These are phyloP conservation scores for Corynorhinus townsendii DNA, from an alignment of 2,113 vertebrate species.

Conservation along the genomic window DNA sequence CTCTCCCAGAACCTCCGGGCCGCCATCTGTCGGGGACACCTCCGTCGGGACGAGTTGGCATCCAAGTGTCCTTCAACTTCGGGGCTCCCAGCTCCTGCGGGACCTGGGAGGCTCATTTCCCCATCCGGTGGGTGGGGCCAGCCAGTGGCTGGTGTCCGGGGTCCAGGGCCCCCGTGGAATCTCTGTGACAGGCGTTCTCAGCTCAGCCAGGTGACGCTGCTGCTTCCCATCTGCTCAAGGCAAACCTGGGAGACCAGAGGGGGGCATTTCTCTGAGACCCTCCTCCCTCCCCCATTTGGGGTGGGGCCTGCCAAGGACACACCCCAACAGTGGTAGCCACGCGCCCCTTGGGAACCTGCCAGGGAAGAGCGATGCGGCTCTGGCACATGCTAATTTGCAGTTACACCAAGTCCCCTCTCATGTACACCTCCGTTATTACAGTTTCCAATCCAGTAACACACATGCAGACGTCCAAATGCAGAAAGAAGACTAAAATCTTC, in stretches of 20 bases:
- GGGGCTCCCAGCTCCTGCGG: background rate
- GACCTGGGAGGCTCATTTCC: fast-evolving
- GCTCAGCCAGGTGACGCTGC: background rate
- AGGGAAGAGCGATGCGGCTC: background rate
- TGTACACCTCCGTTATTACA: too few species aligned
- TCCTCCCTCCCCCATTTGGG: background rate
- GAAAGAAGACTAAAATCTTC: background rate
- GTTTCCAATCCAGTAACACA: background rate
- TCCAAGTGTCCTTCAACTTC: background rate
- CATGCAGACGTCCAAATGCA: background rate
- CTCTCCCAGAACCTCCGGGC: too few species aligned
- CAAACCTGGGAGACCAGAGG: background rate
- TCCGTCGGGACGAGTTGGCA: background rate
- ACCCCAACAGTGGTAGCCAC: background rate
- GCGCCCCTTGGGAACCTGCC: too few species aligned
- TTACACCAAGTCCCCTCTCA: too few species aligned
- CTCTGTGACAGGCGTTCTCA: background rate
- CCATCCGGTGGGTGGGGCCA: too few species aligned
- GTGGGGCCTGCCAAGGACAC: background rate
- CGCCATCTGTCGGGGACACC: background rate
- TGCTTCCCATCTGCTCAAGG: background rate
- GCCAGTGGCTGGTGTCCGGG: background rate
- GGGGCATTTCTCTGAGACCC: fast-evolving
- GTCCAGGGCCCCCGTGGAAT: fast-evolving
- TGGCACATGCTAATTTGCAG: too few species aligned